These are phyloP conservation scores for Oxystoma pomonae DNA, from an alignment of 2,888 invertebrate genomes.

Conservation along the genomic window DNA sequence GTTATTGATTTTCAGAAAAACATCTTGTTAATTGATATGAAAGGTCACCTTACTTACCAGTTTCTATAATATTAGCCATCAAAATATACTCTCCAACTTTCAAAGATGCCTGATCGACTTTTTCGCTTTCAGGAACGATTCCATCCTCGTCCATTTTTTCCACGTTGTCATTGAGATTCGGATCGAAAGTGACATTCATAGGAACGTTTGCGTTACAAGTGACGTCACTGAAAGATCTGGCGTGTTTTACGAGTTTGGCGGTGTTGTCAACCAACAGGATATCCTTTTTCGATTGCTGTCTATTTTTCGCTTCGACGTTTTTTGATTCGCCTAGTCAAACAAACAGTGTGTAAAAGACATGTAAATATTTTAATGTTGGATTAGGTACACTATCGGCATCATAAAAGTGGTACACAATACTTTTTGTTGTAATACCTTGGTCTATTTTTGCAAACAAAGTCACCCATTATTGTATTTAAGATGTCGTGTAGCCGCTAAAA, in stretches of 20 bases:
- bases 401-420: too few species aligned
- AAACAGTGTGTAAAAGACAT: background rate
- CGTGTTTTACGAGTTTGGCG: conserved; percentile 41
- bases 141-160: conserved; percentile 5
- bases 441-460: too few species aligned
- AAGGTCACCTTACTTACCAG: conserved; percentile 51
- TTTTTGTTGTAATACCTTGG: too few species aligned
- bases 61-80: conserved; percentile 62
- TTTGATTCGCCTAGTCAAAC: background rate
- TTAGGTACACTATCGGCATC: too few species aligned
- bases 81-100: conserved; percentile 45
- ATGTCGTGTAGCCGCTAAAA: too few species aligned
- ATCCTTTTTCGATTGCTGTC: conserved; percentile 12
- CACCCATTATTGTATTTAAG: too few species aligned
- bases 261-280: conserved; percentile 19
- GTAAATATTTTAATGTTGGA: too few species aligned
- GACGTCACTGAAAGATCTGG: conserved; percentile 45
- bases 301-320: background rate
- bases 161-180: conserved; percentile 2
- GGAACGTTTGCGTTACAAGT: conserved; percentile 22
- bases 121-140: conserved; percentile 20
- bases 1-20: too few species aligned
- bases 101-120: conserved; percentile 27
- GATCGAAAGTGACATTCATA: conserved; percentile 13
- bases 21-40: too few species aligned